phyloP scores from a whole-genome alignment of 2,113 vertebrate genomes.

The Lycocorax pyrrhopterus region DNA sequence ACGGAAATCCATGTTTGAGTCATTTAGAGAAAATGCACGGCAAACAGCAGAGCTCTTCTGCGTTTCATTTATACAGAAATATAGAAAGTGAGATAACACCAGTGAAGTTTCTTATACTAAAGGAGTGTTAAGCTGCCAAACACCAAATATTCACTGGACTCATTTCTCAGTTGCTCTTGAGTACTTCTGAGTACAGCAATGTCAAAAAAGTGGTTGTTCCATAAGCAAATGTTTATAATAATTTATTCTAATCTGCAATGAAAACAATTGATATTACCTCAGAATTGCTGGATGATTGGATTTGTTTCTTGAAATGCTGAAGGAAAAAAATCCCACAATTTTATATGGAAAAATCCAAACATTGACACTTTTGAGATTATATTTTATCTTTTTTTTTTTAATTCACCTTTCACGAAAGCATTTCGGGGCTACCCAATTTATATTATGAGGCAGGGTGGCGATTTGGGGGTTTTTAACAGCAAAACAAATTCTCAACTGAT shows the following conservation, averaged over 20 bases:
- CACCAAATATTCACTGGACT: not conserved
- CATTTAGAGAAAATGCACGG: constrained; percentile 18
- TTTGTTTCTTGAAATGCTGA: not conserved
- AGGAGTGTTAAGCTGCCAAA: not conserved
- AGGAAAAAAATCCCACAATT: not conserved
- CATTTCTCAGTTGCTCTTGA: not conserved
- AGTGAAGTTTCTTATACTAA: not conserved
- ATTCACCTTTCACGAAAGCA: not conserved
- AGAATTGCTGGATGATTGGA: not conserved
- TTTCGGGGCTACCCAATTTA: not conserved
- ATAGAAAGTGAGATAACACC: not conserved
- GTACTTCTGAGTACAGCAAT: not conserved
- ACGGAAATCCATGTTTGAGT: constrained; percentile 10
- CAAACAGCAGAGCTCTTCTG: not conserved
- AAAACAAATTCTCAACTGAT: not conserved
- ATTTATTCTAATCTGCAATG: not conserved
- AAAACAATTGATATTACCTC: not conserved
- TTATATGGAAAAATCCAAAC: not conserved
- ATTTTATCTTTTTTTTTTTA: fast-evolving
- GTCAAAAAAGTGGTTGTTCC: not conserved
- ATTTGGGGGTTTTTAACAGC: fast-evolving
- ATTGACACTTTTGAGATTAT: not conserved
- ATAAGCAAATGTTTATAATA: not conserved
- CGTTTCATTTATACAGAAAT: constrained; percentile 5
- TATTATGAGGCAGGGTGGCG: not conserved